Conservation (phyloP, 1,140 invertebrate species). For the Temnothorax longispinosus region DNA sequence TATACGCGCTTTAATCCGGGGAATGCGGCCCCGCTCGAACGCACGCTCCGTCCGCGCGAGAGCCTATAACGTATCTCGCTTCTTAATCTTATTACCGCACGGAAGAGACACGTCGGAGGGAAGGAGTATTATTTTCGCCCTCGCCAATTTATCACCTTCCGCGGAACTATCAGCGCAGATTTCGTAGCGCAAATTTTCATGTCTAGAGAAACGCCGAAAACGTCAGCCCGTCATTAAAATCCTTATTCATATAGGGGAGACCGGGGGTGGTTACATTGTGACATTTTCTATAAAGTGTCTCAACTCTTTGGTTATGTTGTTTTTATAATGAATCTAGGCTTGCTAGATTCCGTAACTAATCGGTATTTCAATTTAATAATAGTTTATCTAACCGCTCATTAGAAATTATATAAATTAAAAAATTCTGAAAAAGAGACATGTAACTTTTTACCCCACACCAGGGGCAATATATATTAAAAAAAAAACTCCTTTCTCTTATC, state of each 20-base stretch:
- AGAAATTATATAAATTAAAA: no score
- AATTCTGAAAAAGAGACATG: no score
- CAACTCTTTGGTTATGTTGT: no score
- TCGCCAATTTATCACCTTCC: slow-evolving; percentile 79
- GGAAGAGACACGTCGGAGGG: slow-evolving; percentile 76
- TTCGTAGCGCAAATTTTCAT: slow-evolving; percentile 59
- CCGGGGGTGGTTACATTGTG: no score
- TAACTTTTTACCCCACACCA: no score
- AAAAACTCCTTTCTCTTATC: not conserved
- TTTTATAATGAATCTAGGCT: no score
- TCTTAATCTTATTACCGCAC: slow-evolving; percentile 82
- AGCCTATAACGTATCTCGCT: slow-evolving; percentile 76
- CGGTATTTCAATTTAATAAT: no score
- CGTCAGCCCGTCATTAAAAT: not conserved
- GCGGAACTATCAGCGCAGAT: slow-evolving; percentile 63
- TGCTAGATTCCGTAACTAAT: no score
- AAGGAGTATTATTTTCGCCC: slow-evolving; percentile 77
- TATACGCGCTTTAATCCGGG: slow-evolving; percentile 79
- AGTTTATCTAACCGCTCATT: no score
- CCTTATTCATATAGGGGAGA: not conserved
- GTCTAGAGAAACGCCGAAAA: not conserved
- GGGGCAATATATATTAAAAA: no score
- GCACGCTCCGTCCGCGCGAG: slow-evolving; percentile 43
- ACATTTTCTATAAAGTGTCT: no score
- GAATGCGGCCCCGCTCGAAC: slow-evolving; percentile 67